These are phyloP conservation scores for Sisor rabdophorus DNA, from an alignment of 2,113 vertebrate species.

Conservation along the genomic window DNA sequence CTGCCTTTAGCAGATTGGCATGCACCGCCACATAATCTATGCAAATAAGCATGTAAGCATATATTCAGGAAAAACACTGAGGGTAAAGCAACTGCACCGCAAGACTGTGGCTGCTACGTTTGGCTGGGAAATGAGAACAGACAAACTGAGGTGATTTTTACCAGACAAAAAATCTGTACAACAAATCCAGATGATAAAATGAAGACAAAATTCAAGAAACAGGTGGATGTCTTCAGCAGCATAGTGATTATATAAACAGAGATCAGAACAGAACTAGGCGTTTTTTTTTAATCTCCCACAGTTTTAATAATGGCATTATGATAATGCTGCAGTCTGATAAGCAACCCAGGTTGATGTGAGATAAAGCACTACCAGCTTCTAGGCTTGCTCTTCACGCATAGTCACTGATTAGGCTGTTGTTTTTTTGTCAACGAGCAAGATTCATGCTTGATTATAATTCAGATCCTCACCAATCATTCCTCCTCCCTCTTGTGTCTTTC, in stretches of 20 bases:
- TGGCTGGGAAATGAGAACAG: conserved; percentile 19
- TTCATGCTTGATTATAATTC: conserved; percentile 40
- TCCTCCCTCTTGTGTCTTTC: conserved; percentile 12
- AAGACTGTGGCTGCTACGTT: conserved; percentile 39
- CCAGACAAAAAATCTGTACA: conserved; percentile 14
- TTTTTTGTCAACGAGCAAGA: conserved; percentile 14
- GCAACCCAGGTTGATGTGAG: conserved; percentile 36
- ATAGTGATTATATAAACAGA: conserved; percentile 31
- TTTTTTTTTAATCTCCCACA: conserved; percentile 17
- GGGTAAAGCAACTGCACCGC: conserved; percentile 39
- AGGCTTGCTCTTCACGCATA: conserved; percentile 7
- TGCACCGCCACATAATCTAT: conserved; percentile 40
- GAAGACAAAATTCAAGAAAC: conserved; percentile 27
- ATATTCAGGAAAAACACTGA: conserved; percentile 37
- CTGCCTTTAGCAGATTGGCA: conserved; percentile 31
- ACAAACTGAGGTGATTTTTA: conserved; percentile 18
- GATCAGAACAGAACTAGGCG: background rate
- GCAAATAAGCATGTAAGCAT: conserved; percentile 46
- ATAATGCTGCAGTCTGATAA: conserved; percentile 49
- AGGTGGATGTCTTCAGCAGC: conserved; percentile 28
- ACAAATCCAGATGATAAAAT: conserved; percentile 26
- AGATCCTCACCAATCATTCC: conserved; percentile 29
- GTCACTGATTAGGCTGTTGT: conserved; percentile 29
- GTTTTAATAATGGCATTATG: conserved; percentile 45
- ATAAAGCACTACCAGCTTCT: conserved; percentile 35